Conservation (phyloP, 1,140 invertebrate genomes). For the Zaprionus inermis region DNA sequence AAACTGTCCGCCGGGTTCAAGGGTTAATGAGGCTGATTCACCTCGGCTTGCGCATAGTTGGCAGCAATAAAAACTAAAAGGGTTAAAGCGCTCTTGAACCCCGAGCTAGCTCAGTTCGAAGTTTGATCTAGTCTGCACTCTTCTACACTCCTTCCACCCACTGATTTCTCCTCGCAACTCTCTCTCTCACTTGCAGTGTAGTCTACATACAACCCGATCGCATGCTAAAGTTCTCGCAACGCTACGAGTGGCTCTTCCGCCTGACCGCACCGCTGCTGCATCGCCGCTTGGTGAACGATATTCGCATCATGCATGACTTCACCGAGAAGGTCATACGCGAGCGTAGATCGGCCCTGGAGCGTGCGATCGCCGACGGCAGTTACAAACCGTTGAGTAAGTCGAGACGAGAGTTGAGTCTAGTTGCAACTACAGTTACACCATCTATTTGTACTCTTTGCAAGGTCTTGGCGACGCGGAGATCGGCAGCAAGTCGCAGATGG, state of each 20-base stretch:
- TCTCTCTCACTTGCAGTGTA: constrained; percentile 39
- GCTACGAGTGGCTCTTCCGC: constrained; percentile 65
- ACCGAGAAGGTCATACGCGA: constrained; percentile 75
- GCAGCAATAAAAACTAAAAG: not conserved
- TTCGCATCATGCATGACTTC: constrained; percentile 73
- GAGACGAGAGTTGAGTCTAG: not conserved
- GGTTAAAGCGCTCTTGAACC: not conserved
- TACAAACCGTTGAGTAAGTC: constrained; percentile 64
- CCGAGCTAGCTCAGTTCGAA: not conserved
- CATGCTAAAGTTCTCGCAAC: constrained; percentile 63
- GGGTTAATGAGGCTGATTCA: not conserved
- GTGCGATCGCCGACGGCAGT: constrained; percentile 57
- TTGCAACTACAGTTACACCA: not conserved
- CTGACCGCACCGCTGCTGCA: constrained; percentile 47
- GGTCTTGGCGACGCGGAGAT: constrained; percentile 60
- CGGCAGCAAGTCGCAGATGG: constrained; percentile 87
- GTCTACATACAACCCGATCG: constrained; percentile 68
- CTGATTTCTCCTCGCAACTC: too few species aligned
- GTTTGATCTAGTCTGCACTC: not conserved
- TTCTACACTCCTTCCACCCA: too few species aligned
- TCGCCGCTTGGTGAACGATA: constrained; percentile 51
- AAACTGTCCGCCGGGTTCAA: not conserved
- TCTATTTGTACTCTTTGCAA: constrained; percentile 6
- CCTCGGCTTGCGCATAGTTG: not conserved
- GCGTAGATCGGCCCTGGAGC: constrained; percentile 53